phyloP scores from a whole-genome alignment of 2,113 vertebrate genomes.

The Petrocephalus zakoni region DNA sequence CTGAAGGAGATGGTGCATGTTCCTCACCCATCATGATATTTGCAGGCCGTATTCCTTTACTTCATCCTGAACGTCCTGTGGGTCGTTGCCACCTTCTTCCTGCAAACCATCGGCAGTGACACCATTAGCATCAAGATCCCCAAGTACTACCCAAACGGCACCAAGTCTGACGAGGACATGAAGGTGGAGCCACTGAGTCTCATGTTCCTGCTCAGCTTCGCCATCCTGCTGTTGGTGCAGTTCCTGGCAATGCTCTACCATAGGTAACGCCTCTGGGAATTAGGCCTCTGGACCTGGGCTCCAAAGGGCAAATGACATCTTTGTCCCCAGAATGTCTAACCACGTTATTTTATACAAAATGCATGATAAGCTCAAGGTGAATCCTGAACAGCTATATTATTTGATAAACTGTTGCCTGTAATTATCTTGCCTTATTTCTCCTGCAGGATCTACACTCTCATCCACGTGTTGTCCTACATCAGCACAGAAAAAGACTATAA shows the following conservation, averaged over 20 bases:
- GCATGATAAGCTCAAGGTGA: background rate
- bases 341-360: background rate
- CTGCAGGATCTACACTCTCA: slow-evolving; percentile 65
- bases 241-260: slow-evolving; percentile 72
- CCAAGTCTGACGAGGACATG: slow-evolving; percentile 37
- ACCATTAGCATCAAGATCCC: slow-evolving; percentile 64
- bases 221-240: slow-evolving; percentile 58
- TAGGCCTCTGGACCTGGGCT: background rate
- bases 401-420: background rate
- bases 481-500: slow-evolving; percentile 61
- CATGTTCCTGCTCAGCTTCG: slow-evolving; percentile 70
- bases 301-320: background rate
- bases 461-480: slow-evolving; percentile 66
- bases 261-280: slow-evolving; percentile 47
- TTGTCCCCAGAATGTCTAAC: background rate
- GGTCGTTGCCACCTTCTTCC: slow-evolving; percentile 72
- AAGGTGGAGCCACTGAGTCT: slow-evolving; percentile 64
- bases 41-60: slow-evolving; percentile 68
- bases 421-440: background rate
- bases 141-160: slow-evolving; percentile 49
- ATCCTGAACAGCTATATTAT: background rate
- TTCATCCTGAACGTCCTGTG: slow-evolving; percentile 71
- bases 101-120: slow-evolving; percentile 63
- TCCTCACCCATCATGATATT: background rate
- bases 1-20: background rate